Evolutionary conservation across 2,797 vertebrate genomes (phyloP).

Genomic region (Sebastes oblongus): DNA sequence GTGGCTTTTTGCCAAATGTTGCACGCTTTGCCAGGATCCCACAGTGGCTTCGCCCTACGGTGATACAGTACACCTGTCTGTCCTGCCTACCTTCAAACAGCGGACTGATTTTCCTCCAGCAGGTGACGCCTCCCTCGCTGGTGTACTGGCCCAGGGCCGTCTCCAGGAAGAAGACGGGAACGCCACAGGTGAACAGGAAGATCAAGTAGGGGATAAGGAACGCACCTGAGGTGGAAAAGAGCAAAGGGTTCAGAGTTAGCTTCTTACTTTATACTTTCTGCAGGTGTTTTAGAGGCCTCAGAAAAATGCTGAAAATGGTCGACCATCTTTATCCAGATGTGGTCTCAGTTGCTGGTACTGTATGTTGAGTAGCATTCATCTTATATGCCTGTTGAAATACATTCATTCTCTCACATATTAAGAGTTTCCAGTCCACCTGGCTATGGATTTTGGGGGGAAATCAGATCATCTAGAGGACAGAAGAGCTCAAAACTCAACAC

Average conservation of each 20-base stretch:
- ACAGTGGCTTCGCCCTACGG: not conserved
- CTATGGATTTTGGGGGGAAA: not conserved
- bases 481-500: not conserved
- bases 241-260: not conserved
- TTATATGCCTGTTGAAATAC: not conserved
- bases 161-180: slow-evolving; percentile 95
- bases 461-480: not conserved
- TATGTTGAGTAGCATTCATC: not conserved
- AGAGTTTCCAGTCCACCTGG: not conserved
- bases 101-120: slow-evolving; percentile 96
- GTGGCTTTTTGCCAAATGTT: not conserved
- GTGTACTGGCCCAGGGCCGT: slow-evolving; percentile 94
- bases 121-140: slow-evolving; percentile 92
- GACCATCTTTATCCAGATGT: not conserved
- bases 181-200: slow-evolving; percentile 96
- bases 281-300: not conserved
- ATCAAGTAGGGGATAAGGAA: slow-evolving; percentile 98
- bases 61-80: not conserved
- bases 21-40: not conserved
- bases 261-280: not conserved
- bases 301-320: not conserved
- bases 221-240: slow-evolving; percentile 83
- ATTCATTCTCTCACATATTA: no score
- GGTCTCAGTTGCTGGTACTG: not conserved
- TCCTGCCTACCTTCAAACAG: slow-evolving; percentile 90